Base-by-base conservation (phyloP, 1,140 invertebrate species). In the Gryon sp. region DNA sequence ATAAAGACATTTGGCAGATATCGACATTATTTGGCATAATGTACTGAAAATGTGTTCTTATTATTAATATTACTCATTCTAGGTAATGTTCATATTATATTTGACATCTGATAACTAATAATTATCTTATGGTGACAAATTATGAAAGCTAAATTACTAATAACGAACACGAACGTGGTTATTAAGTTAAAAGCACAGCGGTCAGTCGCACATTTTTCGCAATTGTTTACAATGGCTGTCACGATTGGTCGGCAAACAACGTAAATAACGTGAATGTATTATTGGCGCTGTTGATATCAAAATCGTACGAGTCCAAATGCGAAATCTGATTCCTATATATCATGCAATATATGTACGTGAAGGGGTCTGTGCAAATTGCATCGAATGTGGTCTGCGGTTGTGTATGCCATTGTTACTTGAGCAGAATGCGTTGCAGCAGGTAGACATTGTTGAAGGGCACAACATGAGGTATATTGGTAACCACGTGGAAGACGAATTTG, bases 281-380 rank as follows among this genome's bases (percentile, higher is more conserved):
- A 59, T 60, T 50, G 20, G 18, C 26, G 19, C 40, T 14, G 46
- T 62, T 65, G 46, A 66, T 69, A 52, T 68, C 55, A 59, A 68
- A 72, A 70, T 76, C 52, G 62, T 62, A 48, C 52, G 52, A 65
- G 45, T 66, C 28, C 30, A 72, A 77, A 72, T 52, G 22, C 55
- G 34, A 72, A 78, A 78, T 77, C 66, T 72, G 66, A 77, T 78
- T 78, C 62, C 55, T 60, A 60, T 77, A 68, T 59, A 77, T 77
- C 68, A 77, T 52, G 30, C 9, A 55, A 36, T 57, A 34, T 36
- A 52, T 48, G 38, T 60, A 38, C 52, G 22, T n/a, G 30, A 18
- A 40, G 1, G 26, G 53, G 46, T 30, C 50, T 52, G 30, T 48
- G 75, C 62, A 72, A 77, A 77, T 72, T 77, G 66, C 53, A 77